These are phyloP conservation scores for Balaenoptera acutorostrata DNA, from an alignment of 2,113 vertebrate species.

Conservation along the genomic window DNA sequence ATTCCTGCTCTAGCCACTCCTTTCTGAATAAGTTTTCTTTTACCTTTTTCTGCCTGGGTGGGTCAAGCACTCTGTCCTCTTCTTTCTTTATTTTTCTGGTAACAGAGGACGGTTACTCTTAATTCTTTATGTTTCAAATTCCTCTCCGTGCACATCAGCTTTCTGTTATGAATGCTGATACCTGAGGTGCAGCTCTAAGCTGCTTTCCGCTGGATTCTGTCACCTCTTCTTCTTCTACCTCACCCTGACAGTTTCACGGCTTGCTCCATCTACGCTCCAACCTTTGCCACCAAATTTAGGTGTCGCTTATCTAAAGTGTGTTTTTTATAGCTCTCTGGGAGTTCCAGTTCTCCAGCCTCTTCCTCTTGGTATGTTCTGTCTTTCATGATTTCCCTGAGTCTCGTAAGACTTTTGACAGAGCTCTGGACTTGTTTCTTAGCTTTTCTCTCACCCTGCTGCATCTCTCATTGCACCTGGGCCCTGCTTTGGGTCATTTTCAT, in stretches of 20 bases:
- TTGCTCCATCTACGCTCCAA: background rate
- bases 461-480: too few species aligned
- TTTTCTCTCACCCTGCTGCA: background rate
- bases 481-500: background rate
- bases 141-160: background rate
- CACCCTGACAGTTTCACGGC: background rate
- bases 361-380: background rate
- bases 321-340: background rate
- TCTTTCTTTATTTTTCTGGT: background rate
- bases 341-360: background rate
- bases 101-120: background rate
- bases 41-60: background rate
- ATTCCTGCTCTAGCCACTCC: background rate
- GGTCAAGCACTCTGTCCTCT: background rate
- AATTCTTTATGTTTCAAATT: background rate
- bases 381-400: background rate
- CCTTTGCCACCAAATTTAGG: background rate
- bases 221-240: background rate
- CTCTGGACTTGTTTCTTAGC: background rate
- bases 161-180: background rate
- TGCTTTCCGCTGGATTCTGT: background rate
- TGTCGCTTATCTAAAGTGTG: background rate
- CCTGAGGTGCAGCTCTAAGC: background rate
- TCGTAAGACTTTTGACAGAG: background rate
- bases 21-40: background rate